These are phyloP conservation scores for Charanyca ferruginea DNA, from an alignment of 2,888 invertebrate species.

Conservation along the genomic window DNA sequence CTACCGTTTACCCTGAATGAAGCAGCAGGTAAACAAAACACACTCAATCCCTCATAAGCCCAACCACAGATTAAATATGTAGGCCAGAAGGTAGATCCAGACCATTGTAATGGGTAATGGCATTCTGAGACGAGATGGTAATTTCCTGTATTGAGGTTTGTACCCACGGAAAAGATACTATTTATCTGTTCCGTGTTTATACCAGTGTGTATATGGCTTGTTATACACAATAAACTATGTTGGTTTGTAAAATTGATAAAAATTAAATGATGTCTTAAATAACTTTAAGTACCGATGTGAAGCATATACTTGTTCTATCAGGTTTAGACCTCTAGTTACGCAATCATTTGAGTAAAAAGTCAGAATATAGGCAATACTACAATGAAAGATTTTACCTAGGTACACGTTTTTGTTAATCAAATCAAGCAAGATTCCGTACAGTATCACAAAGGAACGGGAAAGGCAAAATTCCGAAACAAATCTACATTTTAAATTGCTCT, in stretches of 20 bases:
- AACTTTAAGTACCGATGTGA: too few species aligned
- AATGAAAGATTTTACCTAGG: slow-evolving; percentile 10
- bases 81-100: slow-evolving; percentile 23
- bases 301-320: too few species aligned
- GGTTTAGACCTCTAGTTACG: too few species aligned
- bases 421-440: slow-evolving; percentile 4
- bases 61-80: slow-evolving; percentile 46
- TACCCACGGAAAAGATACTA: too few species aligned
- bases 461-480: slow-evolving; percentile 42
- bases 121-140: slow-evolving; percentile 13
- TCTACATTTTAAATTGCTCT: slow-evolving; percentile 45
- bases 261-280: too few species aligned
- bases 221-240: neutral
- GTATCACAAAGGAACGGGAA: slow-evolving; percentile 22
- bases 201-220: neutral
- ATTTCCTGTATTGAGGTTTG: slow-evolving; percentile 26
- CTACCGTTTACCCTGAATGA: slow-evolving; percentile 37
- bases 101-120: slow-evolving; percentile 20
- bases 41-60: slow-evolving; percentile 18
- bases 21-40: slow-evolving; percentile 38
- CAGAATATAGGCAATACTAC: neutral
- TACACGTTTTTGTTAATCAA: slow-evolving; percentile 32
- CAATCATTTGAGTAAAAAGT: neutral
- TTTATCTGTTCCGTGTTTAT: too few species aligned
- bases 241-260: neutral